These are phyloP conservation scores for Embiotoca jacksoni DNA, from an alignment of 2,113 vertebrate genomes.

Conservation along the genomic window DNA sequence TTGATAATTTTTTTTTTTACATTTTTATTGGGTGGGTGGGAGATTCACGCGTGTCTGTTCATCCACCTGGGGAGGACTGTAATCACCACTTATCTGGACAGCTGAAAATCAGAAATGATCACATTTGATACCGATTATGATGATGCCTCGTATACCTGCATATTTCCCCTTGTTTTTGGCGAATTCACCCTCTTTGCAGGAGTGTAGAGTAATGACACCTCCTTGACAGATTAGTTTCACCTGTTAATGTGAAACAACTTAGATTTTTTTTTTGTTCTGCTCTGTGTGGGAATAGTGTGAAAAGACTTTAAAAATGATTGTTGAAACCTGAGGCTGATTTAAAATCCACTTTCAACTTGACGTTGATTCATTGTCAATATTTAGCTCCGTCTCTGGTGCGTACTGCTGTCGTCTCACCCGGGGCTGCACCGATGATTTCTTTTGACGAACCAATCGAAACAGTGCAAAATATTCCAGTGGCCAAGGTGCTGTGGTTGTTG, in stretches of 20 bases:
- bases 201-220: background rate
- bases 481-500: no score
- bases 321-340: slow-evolving; percentile 8
- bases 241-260: background rate
- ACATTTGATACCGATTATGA: background rate
- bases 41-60: background rate
- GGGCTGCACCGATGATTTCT: no score
- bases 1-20: slow-evolving; percentile 11
- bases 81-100: slow-evolving; percentile 9
- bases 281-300: background rate
- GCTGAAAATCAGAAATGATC: slow-evolving; percentile 21
- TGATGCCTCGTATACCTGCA: background rate
- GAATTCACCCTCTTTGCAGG: background rate
- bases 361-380: background rate
- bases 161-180: background rate
- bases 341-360: slow-evolving; percentile 36
- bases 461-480: no score
- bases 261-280: no score
- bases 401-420: background rate
- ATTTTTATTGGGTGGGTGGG: slow-evolving; percentile 3
- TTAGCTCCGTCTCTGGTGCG: background rate
- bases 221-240: background rate
- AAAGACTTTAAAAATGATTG: background rate
- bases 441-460: no score
- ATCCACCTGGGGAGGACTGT: slow-evolving; percentile 2